Percentiles rank a stretch among this genome's conserved stretches.
phyloP scores from a whole-genome alignment of 2,888 invertebrate species.

The Meteorus cinctellus region DNA sequence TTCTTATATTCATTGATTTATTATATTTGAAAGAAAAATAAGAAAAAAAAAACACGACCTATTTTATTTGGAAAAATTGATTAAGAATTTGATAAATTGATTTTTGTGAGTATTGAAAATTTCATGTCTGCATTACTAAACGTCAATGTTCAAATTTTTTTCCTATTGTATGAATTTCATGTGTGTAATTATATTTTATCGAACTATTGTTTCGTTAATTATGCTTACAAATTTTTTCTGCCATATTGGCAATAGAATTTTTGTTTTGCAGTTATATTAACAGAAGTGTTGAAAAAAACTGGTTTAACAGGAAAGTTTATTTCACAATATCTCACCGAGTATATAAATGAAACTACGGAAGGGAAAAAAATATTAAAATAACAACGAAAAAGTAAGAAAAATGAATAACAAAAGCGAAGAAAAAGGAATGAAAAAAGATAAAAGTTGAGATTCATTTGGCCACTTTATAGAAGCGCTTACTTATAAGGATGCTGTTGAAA shows the following conservation, averaged over 20 bases:
- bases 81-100: neutral
- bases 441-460: constrained; percentile 17
- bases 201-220: neutral
- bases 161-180: neutral
- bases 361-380: neutral
- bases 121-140: too few relatives aligned
- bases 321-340: neutral
- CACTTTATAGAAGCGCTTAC: constrained; percentile 23
- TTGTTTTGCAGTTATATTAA: too few relatives aligned
- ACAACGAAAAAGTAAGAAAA: neutral
- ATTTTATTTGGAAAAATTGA: neutral
- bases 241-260: too few relatives aligned
- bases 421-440: neutral
- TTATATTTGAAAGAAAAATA: neutral
- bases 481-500: constrained; percentile 22
- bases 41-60: neutral
- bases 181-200: neutral
- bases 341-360: neutral
- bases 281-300: neutral
- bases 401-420: neutral
- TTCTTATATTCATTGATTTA: neutral
- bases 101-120: neutral
- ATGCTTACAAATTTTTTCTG: neutral
- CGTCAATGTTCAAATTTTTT: too few relatives aligned
- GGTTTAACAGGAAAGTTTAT: neutral